A percentile compares a stretch with the other conserved stretches of the same genome.
These are phyloP conservation scores for Tribolium castaneum DNA, from an alignment of 1,140 invertebrate species.

Conservation along the genomic window DNA sequence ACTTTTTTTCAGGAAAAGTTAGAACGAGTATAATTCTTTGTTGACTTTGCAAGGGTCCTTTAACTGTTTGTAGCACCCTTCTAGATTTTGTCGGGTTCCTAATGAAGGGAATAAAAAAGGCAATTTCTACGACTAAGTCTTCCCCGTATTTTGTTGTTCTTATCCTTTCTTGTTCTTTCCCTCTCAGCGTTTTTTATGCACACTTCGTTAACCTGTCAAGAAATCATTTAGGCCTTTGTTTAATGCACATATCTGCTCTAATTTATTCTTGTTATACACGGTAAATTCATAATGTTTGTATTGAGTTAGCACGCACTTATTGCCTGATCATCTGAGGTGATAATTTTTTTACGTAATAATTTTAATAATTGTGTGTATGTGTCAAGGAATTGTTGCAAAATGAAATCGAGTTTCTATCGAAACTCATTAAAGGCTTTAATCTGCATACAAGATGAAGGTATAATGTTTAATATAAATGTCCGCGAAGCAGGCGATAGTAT, in stretches of 20 bases:
- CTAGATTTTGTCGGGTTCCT: slow-evolving; percentile 12
- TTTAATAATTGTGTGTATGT: too few relatives aligned
- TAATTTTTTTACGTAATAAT: too few relatives aligned
- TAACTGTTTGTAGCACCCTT: slow-evolving; percentile 12
- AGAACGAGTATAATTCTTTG: slow-evolving; percentile 23
- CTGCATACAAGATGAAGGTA: slow-evolving; percentile 4
- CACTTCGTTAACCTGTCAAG: neutral
- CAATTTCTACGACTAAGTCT: slow-evolving; percentile 10
- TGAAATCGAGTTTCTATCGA: neutral
- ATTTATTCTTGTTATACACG: neutral
- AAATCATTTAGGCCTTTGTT: neutral
- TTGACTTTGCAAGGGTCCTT: slow-evolving; percentile 16
- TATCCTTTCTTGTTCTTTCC: neutral
- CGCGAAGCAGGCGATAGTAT: slow-evolving; percentile 27
- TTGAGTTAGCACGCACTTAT: neutral
- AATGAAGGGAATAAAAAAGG: slow-evolving; percentile 23
- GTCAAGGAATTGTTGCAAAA: neutral
- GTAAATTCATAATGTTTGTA: neutral
- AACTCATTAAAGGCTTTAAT: slow-evolving; percentile 6
- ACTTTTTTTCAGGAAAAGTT: slow-evolving; percentile 8
- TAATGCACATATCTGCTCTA: too few relatives aligned
- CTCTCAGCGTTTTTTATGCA: neutral
- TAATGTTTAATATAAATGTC: slow-evolving; percentile 21
- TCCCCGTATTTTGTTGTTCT: slow-evolving; percentile 18
- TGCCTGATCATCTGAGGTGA: neutral